Conservation (phyloP, 2,888 invertebrate genomes). For the Lypha dubia region DNA sequence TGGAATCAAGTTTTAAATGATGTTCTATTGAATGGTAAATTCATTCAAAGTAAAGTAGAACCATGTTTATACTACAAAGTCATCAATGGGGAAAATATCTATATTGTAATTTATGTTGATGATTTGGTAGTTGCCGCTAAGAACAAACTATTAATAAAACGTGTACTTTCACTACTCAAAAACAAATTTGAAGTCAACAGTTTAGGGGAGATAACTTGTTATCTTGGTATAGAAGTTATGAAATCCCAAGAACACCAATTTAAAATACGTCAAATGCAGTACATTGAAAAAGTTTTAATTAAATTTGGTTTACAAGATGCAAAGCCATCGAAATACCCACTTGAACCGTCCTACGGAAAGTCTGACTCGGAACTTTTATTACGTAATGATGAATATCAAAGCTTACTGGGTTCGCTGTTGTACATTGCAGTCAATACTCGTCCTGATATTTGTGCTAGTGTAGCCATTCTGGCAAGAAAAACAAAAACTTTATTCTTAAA, state of each 20-base stretch:
- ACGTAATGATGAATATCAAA: not conserved
- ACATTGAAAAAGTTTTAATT: not conserved
- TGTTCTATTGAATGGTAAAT: too few species aligned
- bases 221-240: too few species aligned
- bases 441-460: too few species aligned
- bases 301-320: not conserved
- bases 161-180: too few species aligned
- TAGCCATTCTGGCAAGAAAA: too few species aligned
- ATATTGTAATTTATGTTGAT: not conserved
- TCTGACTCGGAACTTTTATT: not conserved
- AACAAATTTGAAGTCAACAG: too few species aligned
- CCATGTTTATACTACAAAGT: not conserved
- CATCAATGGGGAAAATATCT: not conserved
- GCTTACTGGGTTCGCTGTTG: not conserved
- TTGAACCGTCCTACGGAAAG: not conserved
- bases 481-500: too few species aligned
- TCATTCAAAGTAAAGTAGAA: not conserved
- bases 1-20: too few species aligned
- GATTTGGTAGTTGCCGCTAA: not conserved
- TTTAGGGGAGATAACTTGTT: too few species aligned
- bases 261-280: slow-evolving; percentile 1
- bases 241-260: not conserved
- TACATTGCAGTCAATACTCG: too few species aligned
- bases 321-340: slow-evolving; percentile 6
- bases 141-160: not conserved